phyloP scores from a whole-genome alignment of 2,113 vertebrate species.

The Pelecanus crispus region DNA sequence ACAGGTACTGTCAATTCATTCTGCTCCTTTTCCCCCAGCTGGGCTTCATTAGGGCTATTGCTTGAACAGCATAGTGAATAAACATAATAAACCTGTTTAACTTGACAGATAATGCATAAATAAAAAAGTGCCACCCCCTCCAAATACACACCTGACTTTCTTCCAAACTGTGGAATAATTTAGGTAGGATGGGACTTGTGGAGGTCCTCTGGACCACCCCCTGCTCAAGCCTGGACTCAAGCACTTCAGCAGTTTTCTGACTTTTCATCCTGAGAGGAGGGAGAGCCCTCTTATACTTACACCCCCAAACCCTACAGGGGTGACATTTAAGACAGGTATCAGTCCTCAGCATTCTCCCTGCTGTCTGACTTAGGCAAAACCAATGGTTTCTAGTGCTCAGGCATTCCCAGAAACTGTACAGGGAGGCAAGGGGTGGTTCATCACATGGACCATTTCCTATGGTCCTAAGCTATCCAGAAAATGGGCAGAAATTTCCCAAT shows the following conservation, averaged over 20 bases:
- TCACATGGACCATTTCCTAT: background rate
- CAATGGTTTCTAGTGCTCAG: background rate
- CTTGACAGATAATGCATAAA: background rate
- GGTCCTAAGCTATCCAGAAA: background rate
- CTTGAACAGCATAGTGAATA: background rate
- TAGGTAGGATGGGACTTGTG: background rate
- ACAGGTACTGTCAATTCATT: background rate
- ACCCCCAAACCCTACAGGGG: background rate
- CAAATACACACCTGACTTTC: background rate
- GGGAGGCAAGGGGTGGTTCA: background rate
- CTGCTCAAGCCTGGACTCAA: background rate
- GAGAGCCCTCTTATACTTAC: background rate
- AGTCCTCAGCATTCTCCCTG: background rate
- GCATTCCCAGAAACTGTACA: background rate
- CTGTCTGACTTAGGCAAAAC: background rate
- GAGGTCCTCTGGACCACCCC: background rate
- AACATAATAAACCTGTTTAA: background rate
- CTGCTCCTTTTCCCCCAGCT: background rate
- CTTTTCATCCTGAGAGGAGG: background rate
- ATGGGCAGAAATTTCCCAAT: background rate
- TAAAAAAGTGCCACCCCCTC: background rate
- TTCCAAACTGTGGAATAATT: background rate
- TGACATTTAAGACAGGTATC: background rate
- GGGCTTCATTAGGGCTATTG: background rate
- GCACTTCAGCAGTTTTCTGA: background rate